A percentile compares a stretch with the other conserved stretches of the same genome.
Conservation (phyloP, 2,113 vertebrate species). For the Cephalopterus ornatus region DNA sequence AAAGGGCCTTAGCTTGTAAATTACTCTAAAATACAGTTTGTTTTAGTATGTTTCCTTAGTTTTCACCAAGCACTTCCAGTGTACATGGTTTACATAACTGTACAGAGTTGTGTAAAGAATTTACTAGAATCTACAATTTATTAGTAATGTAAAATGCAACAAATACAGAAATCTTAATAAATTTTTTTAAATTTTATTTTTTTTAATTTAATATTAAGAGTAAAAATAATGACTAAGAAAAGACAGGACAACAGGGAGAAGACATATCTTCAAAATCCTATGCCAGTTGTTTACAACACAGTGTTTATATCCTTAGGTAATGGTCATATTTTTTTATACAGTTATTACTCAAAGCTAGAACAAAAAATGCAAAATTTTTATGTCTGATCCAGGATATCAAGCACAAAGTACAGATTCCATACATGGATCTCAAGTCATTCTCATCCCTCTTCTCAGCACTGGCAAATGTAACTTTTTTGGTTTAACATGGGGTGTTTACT, state of each 20-base stretch:
- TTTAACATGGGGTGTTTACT: background rate
- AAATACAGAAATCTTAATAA: background rate
- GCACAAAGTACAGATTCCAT: rapidly evolving
- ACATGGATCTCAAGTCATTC: background rate
- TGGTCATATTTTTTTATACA: background rate
- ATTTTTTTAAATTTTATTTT: background rate
- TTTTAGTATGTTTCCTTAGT: background rate
- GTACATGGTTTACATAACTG: background rate
- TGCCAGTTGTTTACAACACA: background rate
- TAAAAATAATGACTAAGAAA: background rate
- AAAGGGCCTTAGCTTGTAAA: background rate
- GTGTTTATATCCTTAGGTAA: background rate
- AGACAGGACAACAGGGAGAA: background rate
- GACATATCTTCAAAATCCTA: background rate
- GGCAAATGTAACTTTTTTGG: background rate
- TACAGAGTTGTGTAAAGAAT: background rate
- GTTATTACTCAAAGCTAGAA: background rate
- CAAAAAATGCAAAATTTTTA: background rate
- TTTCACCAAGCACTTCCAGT: background rate
- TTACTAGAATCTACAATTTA: background rate
- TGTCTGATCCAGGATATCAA: background rate
- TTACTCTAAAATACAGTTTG: background rate
- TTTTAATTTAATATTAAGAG: background rate
- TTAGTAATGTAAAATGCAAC: background rate
- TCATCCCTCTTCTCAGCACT: background rate